Conservation (phyloP, 1,140 invertebrate species). For the Chironomus tepperi region DNA sequence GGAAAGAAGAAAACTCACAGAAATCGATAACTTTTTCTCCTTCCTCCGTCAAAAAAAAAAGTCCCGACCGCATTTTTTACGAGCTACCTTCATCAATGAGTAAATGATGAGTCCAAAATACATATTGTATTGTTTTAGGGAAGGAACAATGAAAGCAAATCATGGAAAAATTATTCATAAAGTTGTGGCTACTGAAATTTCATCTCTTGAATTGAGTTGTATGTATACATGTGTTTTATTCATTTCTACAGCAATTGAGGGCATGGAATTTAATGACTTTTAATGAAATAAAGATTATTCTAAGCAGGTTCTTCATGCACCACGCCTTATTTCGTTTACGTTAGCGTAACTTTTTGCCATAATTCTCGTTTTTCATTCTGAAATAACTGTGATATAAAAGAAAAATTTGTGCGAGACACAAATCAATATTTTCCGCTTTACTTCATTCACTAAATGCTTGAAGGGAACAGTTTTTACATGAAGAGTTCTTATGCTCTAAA, state of each 20-base stretch:
- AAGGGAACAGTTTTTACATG: too few relatives aligned
- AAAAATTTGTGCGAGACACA: neutral
- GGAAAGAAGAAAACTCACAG: neutral
- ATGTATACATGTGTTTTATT: neutral
- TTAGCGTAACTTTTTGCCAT: neutral
- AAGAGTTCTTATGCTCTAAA: too few relatives aligned
- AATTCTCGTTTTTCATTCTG: neutral
- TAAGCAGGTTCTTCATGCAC: neutral
- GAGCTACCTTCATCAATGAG: constrained; percentile 4
- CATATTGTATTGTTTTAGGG: too few relatives aligned
- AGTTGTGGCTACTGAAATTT: neutral
- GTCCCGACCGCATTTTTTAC: neutral
- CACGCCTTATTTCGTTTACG: constrained; percentile 15
- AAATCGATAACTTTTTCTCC: neutral
- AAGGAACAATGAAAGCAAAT: too few relatives aligned
- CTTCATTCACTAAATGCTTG: too few relatives aligned
- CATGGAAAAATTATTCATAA: constrained; percentile 16
- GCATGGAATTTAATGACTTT: constrained; percentile 18
- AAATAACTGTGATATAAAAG: neutral
- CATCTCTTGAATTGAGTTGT: neutral
- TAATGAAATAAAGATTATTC: constrained; percentile 21
- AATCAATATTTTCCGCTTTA: neutral
- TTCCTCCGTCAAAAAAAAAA: neutral
- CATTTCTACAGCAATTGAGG: neutral
- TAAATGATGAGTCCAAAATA: neutral